Base-by-base conservation (phyloP, 2,113 vertebrate genomes). In the Cervus canadensis region DNA sequence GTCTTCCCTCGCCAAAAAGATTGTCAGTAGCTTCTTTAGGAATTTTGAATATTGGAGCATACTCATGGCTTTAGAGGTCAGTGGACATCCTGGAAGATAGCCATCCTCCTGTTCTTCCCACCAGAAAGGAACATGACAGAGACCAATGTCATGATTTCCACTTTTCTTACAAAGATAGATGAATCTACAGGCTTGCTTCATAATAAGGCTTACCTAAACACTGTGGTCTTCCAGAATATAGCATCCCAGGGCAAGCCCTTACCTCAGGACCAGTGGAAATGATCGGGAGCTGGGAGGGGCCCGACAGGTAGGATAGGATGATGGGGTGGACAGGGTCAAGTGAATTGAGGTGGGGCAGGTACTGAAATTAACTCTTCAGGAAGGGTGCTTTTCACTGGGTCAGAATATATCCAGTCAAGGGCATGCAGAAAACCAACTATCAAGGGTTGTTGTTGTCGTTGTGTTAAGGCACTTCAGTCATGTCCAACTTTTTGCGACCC, bases 131-230 rank as follows among this genome's bases (percentile, higher is more conserved):
- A 36, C 17, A 0, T 30, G 52, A 71, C 78, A 1, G 87, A 45
- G 67, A 13, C 48, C 7, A 6, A 1, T 23, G 0, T 25, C 12
- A 11, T 15, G 26, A 40, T 62, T 57, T 23, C 40, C 40, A 21
- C 23, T 28, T 36, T 15, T 64, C 33, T 17, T 2, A 33, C 43
- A 59, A 62, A 82, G 60, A 26, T 1, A 9, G 1, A 9, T 2
- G 36, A 36, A 52, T 16, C 26, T 7, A 11, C 50, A 25, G 23
- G 57, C 60, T n/a, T n/a, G 30, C 64, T 28, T 0, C 23, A 23
- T 0, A 2, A 0, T 36, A 9, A 52, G 36, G 23, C 17, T 19
- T 33, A 16, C 7, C 48, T 17, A 5, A 4, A 56, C 21, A 9
- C 4, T 6, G 10, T 25, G 33, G n/a, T 25, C 16, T 50, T 33